Conservation (phyloP, 2,797 vertebrate species). For the Streptopelia turtur region DNA sequence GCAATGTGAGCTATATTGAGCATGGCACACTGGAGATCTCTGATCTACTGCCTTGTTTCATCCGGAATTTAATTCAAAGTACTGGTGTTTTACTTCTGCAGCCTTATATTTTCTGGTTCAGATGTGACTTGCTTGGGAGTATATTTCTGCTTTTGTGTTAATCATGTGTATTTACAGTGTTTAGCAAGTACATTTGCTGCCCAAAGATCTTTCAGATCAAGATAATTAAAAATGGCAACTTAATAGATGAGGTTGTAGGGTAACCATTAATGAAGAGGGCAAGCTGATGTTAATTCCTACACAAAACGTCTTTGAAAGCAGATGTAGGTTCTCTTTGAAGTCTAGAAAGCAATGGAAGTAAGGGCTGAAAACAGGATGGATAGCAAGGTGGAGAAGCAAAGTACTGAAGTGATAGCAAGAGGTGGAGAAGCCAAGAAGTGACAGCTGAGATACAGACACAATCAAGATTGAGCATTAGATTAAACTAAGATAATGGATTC, state of each 20-base stretch:
- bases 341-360: not conserved
- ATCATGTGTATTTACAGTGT: not conserved
- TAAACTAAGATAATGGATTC: not conserved
- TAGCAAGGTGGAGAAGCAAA: not conserved
- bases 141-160: not conserved
- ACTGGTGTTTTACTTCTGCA: not conserved
- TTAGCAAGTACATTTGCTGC: not conserved
- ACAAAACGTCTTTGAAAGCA: not conserved
- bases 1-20: slow-evolving; percentile 2
- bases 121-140: not conserved
- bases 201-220: not conserved
- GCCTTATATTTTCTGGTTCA: not conserved
- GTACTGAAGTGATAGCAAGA: not conserved
- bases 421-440: not conserved
- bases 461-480: not conserved
- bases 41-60: slow-evolving; percentile 23
- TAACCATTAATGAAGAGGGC: not conserved
- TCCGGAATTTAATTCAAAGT: not conserved
- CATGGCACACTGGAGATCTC: slow-evolving; percentile 29
- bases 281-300: not conserved
- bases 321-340: not conserved
- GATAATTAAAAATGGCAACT: slow-evolving; percentile 1
- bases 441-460: not conserved
- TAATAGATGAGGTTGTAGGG: not conserved
- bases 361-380: not conserved